Evolutionary conservation across 2,888 invertebrate species (phyloP), one percentile per base, ranked within the genome.

Genomic region (Sceliomorpha sp.): DNA sequence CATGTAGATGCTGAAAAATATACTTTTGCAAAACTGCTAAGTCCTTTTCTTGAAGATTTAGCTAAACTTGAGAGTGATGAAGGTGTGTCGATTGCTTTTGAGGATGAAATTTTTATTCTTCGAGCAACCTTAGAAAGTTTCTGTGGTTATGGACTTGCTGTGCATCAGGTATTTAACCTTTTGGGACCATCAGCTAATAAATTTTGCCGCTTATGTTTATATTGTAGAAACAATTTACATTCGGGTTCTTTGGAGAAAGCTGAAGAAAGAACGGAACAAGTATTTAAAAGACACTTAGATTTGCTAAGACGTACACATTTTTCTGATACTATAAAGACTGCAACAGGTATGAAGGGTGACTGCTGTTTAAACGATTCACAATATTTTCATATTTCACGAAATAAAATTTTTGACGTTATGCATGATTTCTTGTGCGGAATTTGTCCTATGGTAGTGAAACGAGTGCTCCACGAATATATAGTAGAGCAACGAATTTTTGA

Each of bases 1-100:
- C n/a, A n/a, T n/a, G n/a, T n/a, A 3, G 74, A 76, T 44, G 58
- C 68, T 5, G 50, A 62, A 34, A 70, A 71, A 31, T 70, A 73
- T 42, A 66, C 51, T 1, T 71, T 74, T 44, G 1, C 47, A 10
- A 70, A 44, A 62, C 67, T 74, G 29, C 45, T 74, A 8, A 15
- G 2, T 13, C 71, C 67, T 15, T 71, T 74, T 63, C 7, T 75
- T 2, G 5, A 12, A 4, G 67, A 67, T 12, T 20, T 70, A 10
- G 6, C 13, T 3, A 29, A 15, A 20, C 53, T 70, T 13, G 62
- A 70, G 13, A 55, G 59, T 44, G 62, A 56, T 34, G 58, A 56
- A 15, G 58, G 66, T 1, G 31, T 62, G 17, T 2, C 9, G 1
- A 44, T 60, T 10, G 13, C 10, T 20, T 9, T 51, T 6, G 58